Evolutionary conservation across 2,888 invertebrate species (phyloP), one percentile per base, ranked within the genome.

Genomic region (Acrocera orbiculus): DNA sequence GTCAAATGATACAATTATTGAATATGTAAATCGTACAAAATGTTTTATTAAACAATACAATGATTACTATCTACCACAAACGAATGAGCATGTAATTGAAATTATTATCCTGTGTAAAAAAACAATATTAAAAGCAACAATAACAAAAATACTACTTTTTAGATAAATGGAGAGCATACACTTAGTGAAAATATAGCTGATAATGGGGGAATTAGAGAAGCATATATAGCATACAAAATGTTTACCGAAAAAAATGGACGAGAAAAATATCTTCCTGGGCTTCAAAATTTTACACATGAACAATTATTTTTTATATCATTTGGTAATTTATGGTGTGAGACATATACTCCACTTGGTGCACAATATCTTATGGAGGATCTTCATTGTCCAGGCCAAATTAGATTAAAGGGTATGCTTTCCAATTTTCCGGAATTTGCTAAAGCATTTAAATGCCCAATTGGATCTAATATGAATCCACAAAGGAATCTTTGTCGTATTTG

Each of bases 1-100:
- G 90, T 73, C 75, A 2, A 76, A 81, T 44, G 61, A 63, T 27
- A 86, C 87, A 0, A 72, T 82, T 29, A 58, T 64, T 10, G 73
- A 73, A 14, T 93, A 85, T 54, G 69, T 76, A 32, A 70, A 78
- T 42, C 72, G 75, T 48, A 76, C 82, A 0, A 62, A 76, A 40
- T 93, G 92, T 53, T 89, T 93, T 51, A 64, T 89, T 11, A 69
- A 82, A 26, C 89, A 92, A 52, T 92, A 90, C 51, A 71, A 70
- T 29, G 60, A 59, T 14, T 80, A 70, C 47, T 73, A 73, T 42
- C 47, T 80, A 16, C 58, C 69, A 1, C 74, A 76, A 49, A 61
- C 76, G 2, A 63, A 64, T 19, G 64, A 67, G 48, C 64, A 72
- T 48, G 77, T 76, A 51, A 64, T 67, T 58, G 22, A 9, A 8